Conservation (phyloP, 2,797 vertebrate species). For the Enteromius argenteus region DNA sequence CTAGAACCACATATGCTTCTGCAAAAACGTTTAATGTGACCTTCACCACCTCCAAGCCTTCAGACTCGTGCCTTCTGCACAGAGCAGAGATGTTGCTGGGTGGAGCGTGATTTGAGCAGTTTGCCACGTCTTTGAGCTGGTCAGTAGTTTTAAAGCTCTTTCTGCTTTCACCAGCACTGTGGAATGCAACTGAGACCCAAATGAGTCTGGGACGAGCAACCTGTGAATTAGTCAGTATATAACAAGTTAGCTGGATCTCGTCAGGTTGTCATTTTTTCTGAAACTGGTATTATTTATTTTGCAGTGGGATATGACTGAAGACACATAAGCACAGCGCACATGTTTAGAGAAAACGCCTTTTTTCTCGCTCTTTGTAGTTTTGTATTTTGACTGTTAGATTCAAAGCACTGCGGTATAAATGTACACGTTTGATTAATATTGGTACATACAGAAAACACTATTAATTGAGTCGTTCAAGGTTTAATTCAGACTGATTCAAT, state of each 20-base stretch:
- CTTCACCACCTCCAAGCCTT: constrained; percentile 32
- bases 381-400: constrained; percentile 22
- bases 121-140: constrained; percentile 20
- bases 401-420: constrained; percentile 3
- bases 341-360: constrained; percentile 22
- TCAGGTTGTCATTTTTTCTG: constrained; percentile 40
- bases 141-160: constrained; percentile 23
- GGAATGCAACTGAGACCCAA: constrained; percentile 18
- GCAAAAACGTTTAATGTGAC: constrained; percentile 18
- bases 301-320: constrained; percentile 37
- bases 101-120: background rate
- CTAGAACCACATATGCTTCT: constrained; percentile 68
- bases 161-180: background rate
- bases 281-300: constrained; percentile 61
- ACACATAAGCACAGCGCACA: constrained; percentile 30
- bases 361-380: background rate
- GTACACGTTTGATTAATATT: background rate
- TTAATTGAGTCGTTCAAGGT: background rate
- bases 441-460: constrained; percentile 4
- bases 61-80: constrained; percentile 18
- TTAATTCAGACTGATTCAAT: constrained; percentile 13
- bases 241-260: constrained; percentile 46
- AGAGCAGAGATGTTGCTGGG: background rate
- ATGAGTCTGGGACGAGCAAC: constrained; percentile 2
- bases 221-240: constrained; percentile 48